A percentile compares a stretch with the other conserved stretches of the same genome.
These are phyloP conservation scores for Vanacampus margaritifer DNA, from an alignment of 2,113 vertebrate species.

Conservation along the genomic window DNA sequence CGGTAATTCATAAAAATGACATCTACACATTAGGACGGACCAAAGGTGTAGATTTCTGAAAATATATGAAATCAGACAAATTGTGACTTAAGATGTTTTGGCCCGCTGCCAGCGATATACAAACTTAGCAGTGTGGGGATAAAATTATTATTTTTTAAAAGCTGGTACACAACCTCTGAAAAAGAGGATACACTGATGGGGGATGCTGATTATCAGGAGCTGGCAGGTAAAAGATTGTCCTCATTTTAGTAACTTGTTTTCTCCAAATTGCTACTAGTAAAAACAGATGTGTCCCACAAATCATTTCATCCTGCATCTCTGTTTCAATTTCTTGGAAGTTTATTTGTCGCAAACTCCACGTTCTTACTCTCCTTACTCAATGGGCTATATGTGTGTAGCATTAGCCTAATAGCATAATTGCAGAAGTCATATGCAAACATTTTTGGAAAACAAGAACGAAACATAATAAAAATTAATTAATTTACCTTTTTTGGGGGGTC, in stretches of 20 bases:
- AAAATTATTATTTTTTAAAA: no score
- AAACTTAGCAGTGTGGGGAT: no score
- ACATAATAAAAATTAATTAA: no score
- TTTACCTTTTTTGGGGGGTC: no score
- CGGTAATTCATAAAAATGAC: no score
- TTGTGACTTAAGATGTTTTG: no score
- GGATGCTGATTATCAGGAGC: constrained; percentile 24
- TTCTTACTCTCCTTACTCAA: background rate
- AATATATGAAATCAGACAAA: no score
- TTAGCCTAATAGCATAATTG: background rate
- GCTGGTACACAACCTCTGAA: constrained; percentile 14
- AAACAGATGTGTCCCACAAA: constrained; percentile 48
- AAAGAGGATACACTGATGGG: constrained; percentile 1
- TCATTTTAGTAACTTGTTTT: constrained; percentile 53
- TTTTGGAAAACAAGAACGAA: background rate
- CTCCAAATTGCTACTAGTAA: constrained; percentile 55
- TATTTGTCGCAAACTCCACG: constrained; percentile 27
- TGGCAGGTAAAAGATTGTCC: constrained; percentile 47
- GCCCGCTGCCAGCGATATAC: no score
- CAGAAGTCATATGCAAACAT: background rate
- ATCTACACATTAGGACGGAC: no score
- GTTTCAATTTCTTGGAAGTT: constrained; percentile 41
- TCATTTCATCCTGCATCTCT: constrained; percentile 32
- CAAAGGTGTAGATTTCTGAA: no score
- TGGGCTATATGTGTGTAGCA: background rate